A percentile compares a stretch with the other conserved stretches of the same genome.
Conservation (phyloP, 2,113 vertebrate genomes). For the Felis chaus region DNA sequence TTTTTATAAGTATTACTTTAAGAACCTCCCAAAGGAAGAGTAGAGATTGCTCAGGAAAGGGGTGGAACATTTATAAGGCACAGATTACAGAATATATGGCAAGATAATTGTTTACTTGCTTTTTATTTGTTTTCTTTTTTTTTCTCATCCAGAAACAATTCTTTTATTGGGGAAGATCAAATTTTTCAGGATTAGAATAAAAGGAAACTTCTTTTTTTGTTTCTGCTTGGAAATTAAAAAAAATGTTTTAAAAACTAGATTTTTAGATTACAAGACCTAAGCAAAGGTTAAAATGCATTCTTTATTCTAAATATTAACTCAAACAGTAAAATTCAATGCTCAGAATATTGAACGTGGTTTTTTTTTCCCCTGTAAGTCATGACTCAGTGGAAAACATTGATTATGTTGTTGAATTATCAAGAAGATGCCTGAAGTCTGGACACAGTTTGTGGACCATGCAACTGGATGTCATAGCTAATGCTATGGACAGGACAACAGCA, state of each 20-base stretch:
- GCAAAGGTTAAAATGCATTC: background rate
- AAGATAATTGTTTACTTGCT: background rate
- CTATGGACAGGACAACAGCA: accelerated
- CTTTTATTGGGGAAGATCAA: background rate
- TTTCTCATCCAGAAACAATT: background rate
- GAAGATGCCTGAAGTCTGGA: background rate
- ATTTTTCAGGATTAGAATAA: background rate
- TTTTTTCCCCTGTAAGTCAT: background rate
- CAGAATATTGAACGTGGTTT: background rate
- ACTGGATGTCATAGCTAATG: too few species aligned
- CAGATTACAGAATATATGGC: too few species aligned
- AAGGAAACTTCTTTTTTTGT: background rate
- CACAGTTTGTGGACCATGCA: background rate
- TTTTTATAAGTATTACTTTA: background rate
- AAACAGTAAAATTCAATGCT: background rate
- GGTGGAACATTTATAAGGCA: background rate
- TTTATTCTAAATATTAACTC: background rate
- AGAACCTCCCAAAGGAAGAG: background rate
- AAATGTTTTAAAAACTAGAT: background rate
- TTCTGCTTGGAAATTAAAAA: background rate
- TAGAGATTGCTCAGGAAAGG: background rate
- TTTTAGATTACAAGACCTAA: background rate
- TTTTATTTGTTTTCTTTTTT: background rate
- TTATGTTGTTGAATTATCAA: background rate
- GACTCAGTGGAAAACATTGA: background rate